Base-by-base conservation (phyloP, 1,140 invertebrate genomes). In the Gryon sp. region DNA sequence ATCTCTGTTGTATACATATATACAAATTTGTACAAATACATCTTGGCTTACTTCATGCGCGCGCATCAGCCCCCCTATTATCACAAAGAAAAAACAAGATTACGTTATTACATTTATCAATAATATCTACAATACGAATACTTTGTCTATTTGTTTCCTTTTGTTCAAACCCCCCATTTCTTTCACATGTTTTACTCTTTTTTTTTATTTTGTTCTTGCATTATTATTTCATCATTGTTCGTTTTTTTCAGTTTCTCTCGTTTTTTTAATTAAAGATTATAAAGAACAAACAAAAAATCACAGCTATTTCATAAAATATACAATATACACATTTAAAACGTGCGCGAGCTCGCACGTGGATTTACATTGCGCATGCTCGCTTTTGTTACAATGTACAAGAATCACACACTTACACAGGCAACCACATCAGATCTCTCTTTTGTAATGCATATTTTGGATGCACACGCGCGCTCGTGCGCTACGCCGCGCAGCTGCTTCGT, bases 301-400 rank as follows among this genome's bases (percentile, higher is more conserved):
- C 80, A 82, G 80, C 48, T 82, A 70, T 80, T 82, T 80, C 70
- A 66, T 76, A 81, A 74, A 77, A 80, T 79, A 76, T 80, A 78
- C 72, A 82, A 82, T 82, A 80, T 82, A 75, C 76, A 82, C 78
- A 82, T 78, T 80, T 46, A 46, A 65, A 40, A 43, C 65, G 66
- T n/a, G 45, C 63, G 60, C 62, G 45, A 55, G 50, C 3, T 43
- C 18, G 28, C 60, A 75, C 62, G 59, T 59, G 38, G 48, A 7
- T 53, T 18, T 24, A 4, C 26, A 19, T 60, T 34, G 63, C 72
- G 70, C 66, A 75, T 70, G 69, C 53, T 30, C 18, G 46, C 36
- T 36, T 52, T 63, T 59, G 45, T 76, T 80, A 78, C 75, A 79
- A 72, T 75, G 73, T 81, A 80, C 75, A 82, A 79, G 63, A 73